Percentiles rank a stretch among this genome's conserved stretches.
These are phyloP conservation scores for Spodoptera frugiperda DNA, from an alignment of 1,140 invertebrate species.

Conservation along the genomic window DNA sequence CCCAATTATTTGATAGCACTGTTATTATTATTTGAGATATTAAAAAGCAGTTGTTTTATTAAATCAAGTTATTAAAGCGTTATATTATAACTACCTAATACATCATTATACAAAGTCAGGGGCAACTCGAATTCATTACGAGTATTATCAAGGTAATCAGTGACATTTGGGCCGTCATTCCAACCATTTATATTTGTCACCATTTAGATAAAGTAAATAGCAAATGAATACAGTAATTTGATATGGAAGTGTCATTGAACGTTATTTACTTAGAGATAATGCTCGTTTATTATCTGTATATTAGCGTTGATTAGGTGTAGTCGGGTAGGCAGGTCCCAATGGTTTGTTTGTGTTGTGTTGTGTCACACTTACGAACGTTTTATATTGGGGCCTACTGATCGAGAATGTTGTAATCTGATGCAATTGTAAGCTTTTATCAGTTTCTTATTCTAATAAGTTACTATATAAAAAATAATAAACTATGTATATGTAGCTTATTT, in stretches of 20 bases:
- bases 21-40: no score
- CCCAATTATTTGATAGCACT: no score
- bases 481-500: no score
- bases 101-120: background rate
- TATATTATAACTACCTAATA: background rate
- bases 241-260: slow-evolving; percentile 53
- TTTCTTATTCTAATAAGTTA: no score
- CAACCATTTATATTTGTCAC: slow-evolving; percentile 42
- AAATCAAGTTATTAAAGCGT: background rate
- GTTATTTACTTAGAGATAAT: slow-evolving; percentile 49
- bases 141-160: slow-evolving; percentile 39
- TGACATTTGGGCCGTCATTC: slow-evolving; percentile 26
- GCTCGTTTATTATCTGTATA: slow-evolving; percentile 34
- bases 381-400: background rate
- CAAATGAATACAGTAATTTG: slow-evolving; percentile 48
- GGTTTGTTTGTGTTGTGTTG: no score
- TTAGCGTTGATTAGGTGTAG: slow-evolving; percentile 39
- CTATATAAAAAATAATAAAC: no score
- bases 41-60: background rate
- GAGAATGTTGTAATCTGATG: no score
- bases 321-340: background rate
- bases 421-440: no score
- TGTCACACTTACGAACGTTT: background rate
- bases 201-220: slow-evolving; percentile 46
- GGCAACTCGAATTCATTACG: slow-evolving; percentile 19